Conservation (phyloP, 2,888 invertebrate species). For the Folsomia manolachei region DNA sequence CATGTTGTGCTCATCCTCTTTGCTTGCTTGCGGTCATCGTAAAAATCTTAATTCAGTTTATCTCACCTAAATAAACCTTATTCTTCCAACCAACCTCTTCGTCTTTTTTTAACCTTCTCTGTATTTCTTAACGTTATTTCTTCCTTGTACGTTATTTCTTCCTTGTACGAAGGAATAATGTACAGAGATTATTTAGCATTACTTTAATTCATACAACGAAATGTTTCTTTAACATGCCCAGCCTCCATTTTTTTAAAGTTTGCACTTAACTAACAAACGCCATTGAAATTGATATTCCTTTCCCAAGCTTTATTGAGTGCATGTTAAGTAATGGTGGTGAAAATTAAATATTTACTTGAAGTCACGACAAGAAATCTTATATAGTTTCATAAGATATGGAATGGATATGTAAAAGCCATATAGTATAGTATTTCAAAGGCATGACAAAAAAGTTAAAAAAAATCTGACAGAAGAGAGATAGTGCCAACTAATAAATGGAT, state of each 20-base stretch:
- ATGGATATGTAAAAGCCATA: neutral
- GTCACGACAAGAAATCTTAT: conserved; percentile 10
- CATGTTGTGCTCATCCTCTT: too few species aligned
- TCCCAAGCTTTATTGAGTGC: neutral
- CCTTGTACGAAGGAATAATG: neutral
- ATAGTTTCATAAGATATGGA: too few species aligned
- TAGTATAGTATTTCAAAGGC: neutral
- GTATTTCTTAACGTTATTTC: too few species aligned
- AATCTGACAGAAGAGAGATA: neutral
- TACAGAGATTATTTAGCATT: too few species aligned
- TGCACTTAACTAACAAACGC: neutral
- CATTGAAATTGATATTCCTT: neutral
- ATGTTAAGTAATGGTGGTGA: neutral
- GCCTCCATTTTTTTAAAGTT: neutral
- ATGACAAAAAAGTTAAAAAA: neutral
- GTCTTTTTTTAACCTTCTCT: neutral
- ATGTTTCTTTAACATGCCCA: neutral
- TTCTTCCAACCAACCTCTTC: neutral
- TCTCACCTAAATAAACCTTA: neutral
- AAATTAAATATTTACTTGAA: conserved; percentile 8
- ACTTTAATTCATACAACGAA: neutral
- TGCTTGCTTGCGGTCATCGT: too few species aligned
- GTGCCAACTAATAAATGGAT: neutral
- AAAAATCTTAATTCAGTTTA: neutral
- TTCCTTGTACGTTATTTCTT: too few species aligned